These are phyloP conservation scores for Anolis apletophallus DNA, from an alignment of 2,797 vertebrate species.

Conservation along the genomic window DNA sequence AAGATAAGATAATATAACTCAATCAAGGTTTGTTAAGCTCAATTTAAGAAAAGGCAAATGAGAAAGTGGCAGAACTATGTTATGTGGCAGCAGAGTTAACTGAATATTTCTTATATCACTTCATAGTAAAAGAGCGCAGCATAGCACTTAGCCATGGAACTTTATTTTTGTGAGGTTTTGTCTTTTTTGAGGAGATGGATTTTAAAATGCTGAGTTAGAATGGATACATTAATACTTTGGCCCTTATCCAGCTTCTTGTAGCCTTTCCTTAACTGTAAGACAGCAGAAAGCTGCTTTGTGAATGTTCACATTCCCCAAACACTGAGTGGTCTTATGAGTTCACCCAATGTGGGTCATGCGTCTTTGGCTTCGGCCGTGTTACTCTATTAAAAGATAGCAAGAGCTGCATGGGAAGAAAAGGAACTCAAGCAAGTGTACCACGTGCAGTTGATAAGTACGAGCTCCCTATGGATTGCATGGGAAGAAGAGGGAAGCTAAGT, in stretches of 20 bases:
- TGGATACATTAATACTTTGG: slow-evolving; percentile 33
- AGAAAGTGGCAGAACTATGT: background rate
- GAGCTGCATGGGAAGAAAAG: background rate
- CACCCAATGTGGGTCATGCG: slow-evolving; percentile 38
- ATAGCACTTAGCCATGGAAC: background rate
- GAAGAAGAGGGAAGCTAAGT: background rate
- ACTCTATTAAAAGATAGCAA: slow-evolving; percentile 26
- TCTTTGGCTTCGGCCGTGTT: slow-evolving; percentile 10
- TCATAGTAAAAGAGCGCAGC: background rate
- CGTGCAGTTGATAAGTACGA: slow-evolving; percentile 1
- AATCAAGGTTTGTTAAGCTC: background rate
- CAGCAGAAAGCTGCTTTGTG: slow-evolving; percentile 31
- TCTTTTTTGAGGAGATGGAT: slow-evolving; percentile 3
- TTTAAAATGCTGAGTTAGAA: slow-evolving; percentile 37
- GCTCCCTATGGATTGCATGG: background rate
- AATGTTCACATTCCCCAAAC: slow-evolving; percentile 52
- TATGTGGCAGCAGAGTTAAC: background rate
- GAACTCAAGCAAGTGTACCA: background rate
- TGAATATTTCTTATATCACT: slow-evolving; percentile 6
- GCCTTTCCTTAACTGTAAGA: slow-evolving; percentile 38
- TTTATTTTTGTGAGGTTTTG: slow-evolving; percentile 14
- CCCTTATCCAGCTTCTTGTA: slow-evolving; percentile 33
- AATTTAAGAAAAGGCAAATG: background rate
- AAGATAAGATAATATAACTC: background rate
- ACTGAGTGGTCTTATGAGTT: slow-evolving; percentile 47